These are phyloP conservation scores for Cryptotermes secundus DNA, from an alignment of 1,140 invertebrate genomes.

Conservation along the genomic window DNA sequence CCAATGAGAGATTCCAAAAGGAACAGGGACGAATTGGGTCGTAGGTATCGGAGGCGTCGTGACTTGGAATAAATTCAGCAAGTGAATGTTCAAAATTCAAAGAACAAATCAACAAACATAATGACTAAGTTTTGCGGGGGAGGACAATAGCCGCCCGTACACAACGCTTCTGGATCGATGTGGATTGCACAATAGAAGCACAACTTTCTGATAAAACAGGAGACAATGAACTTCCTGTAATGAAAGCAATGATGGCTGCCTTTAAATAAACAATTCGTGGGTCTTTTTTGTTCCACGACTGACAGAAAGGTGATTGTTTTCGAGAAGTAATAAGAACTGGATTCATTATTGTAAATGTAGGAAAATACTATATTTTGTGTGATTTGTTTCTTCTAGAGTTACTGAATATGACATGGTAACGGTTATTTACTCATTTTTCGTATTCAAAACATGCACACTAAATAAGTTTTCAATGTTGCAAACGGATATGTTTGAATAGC, in stretches of 20 bases:
- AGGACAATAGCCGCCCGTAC: not conserved
- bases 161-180: not conserved
- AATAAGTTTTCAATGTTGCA: too few relatives aligned
- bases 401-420: too few relatives aligned
- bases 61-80: not conserved
- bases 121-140: not conserved
- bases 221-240: slow-evolving; percentile 1
- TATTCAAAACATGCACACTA: too few relatives aligned
- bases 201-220: not conserved
- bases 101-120: slow-evolving; percentile 3
- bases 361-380: too few relatives aligned
- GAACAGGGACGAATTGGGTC: not conserved
- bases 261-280: slow-evolving; percentile 10
- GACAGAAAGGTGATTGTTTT: too few relatives aligned
- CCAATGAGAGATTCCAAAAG: too few relatives aligned
- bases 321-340: too few relatives aligned
- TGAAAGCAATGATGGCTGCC: slow-evolving; percentile 5
- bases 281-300: not conserved
- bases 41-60: not conserved
- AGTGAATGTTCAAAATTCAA: slow-evolving; percentile 1
- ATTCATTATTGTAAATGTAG: too few relatives aligned
- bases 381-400: too few relatives aligned
- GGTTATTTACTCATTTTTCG: too few relatives aligned
- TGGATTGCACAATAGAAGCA: not conserved
- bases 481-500: too few relatives aligned